Percentiles rank a stretch among this genome's conserved stretches.
These are phyloP conservation scores for Nicator chloris DNA, from an alignment of 2,113 vertebrate species.

Conservation along the genomic window DNA sequence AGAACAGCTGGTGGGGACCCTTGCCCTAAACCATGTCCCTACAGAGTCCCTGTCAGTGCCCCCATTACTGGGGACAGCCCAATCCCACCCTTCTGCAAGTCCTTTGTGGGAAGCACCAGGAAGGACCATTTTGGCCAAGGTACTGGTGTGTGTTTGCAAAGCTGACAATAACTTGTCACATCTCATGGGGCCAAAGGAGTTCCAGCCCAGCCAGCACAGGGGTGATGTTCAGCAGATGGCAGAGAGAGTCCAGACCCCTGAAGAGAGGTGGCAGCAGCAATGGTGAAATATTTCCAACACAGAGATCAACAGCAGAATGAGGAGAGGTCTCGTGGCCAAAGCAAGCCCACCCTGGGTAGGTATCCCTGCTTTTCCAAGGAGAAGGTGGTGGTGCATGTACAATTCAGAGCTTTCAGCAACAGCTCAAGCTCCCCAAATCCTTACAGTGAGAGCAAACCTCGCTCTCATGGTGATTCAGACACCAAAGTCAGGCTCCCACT, in stretches of 20 bases:
- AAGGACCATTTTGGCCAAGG: not conserved
- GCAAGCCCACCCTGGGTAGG: not conserved
- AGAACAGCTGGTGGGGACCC: not conserved
- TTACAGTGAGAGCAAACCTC: not conserved
- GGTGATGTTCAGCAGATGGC: not conserved
- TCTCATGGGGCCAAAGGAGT: rapidly evolving
- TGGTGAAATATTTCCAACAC: not conserved
- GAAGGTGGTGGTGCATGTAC: not conserved
- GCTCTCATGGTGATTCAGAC: not conserved
- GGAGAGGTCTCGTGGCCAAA: not conserved
- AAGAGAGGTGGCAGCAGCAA: not conserved
- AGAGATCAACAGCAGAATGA: not conserved
- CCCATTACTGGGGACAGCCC: not conserved
- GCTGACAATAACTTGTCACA: not conserved
- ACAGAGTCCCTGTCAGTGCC: not conserved
- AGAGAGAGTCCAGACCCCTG: not conserved
- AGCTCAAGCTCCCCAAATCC: not conserved
- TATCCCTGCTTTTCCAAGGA: too few species aligned
- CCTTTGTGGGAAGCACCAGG: not conserved
- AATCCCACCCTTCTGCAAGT: not conserved
- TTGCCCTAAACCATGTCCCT: not conserved
- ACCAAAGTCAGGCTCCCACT: not conserved
- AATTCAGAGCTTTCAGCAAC: not conserved
- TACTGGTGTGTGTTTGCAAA: not conserved
- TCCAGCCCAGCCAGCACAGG: not conserved